phyloP scores from a whole-genome alignment of 2,113 vertebrate species.

The Silurus meridionalis region DNA sequence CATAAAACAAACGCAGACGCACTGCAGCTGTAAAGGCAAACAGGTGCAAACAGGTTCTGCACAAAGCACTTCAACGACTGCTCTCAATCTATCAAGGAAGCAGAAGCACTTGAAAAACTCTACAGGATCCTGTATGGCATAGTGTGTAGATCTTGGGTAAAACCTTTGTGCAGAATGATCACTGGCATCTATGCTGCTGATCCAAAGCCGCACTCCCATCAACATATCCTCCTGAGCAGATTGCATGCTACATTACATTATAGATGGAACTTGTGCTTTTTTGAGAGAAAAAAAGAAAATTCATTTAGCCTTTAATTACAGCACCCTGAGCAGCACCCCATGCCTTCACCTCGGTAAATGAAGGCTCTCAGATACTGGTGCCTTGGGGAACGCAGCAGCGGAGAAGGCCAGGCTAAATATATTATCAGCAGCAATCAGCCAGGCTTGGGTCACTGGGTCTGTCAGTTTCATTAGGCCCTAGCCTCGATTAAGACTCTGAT shows the following conservation, averaged over 20 bases:
- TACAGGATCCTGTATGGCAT: background rate
- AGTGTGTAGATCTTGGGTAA: background rate
- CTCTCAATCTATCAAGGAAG: background rate
- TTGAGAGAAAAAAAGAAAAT: conserved; percentile 29
- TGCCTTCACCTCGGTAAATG: conserved; percentile 37
- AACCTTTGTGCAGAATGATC: conserved; percentile 10
- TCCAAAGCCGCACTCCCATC: conserved; percentile 15
- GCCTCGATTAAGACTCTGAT: conserved; percentile 47
- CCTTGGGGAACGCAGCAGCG: conserved; percentile 11
- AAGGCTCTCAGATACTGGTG: conserved; percentile 17
- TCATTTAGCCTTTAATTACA: conserved; percentile 55
- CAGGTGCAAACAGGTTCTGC: conserved; percentile 15
- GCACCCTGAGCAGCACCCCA: conserved; percentile 35
- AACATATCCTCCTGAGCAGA: conserved; percentile 31
- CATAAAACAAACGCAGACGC: background rate
- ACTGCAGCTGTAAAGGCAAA: conserved; percentile 3
- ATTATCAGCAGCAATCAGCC: conserved; percentile 43
- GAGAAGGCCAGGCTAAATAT: conserved; percentile 43
- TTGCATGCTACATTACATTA: conserved; percentile 48
- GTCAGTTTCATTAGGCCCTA: conserved; percentile 43
- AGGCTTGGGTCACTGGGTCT: conserved; percentile 35
- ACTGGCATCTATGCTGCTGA: background rate
- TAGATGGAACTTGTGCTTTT: conserved; percentile 47
- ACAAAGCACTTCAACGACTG: background rate
- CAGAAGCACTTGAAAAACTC: background rate